phyloP scores from a whole-genome alignment of 2,888 invertebrate genomes.

The Epinotia demarniana region DNA sequence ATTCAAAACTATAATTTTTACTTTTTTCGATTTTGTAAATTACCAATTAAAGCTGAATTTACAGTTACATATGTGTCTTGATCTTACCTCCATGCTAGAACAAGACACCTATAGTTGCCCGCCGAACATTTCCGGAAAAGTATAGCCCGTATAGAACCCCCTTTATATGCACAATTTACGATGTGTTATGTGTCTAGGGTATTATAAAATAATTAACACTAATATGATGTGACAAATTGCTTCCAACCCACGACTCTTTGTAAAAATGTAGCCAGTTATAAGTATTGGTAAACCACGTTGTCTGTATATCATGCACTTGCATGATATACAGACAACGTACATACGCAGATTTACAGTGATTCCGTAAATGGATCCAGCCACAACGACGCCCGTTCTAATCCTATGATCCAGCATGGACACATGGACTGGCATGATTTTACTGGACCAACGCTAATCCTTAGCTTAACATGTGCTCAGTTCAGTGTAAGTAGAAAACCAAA shows the following conservation, averaged over 20 bases:
- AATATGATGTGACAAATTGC: no score
- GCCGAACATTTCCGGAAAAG: no score
- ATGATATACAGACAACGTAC: background rate
- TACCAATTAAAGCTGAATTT: background rate
- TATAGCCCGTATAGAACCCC: no score
- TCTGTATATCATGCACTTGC: background rate
- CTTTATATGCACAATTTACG: no score
- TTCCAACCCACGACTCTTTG: no score
- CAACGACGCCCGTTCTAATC: background rate
- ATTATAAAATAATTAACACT: no score
- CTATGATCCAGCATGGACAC: background rate
- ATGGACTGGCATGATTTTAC: background rate
- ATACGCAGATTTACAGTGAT: background rate
- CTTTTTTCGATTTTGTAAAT: background rate
- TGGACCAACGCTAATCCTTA: background rate
- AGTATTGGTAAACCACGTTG: background rate
- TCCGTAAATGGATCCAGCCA: background rate
- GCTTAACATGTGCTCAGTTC: background rate
- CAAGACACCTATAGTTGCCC: no score
- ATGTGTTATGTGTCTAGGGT: no score
- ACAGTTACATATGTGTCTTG: background rate
- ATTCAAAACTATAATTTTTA: background rate
- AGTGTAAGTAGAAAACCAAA: slow-evolving; percentile 5
- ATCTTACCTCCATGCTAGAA: no score
- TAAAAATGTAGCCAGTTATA: no score